Percentiles rank a stretch among this genome's conserved stretches.
These are phyloP conservation scores for Gnatocerus cornutus DNA, from an alignment of 2,888 invertebrate genomes.

Conservation along the genomic window DNA sequence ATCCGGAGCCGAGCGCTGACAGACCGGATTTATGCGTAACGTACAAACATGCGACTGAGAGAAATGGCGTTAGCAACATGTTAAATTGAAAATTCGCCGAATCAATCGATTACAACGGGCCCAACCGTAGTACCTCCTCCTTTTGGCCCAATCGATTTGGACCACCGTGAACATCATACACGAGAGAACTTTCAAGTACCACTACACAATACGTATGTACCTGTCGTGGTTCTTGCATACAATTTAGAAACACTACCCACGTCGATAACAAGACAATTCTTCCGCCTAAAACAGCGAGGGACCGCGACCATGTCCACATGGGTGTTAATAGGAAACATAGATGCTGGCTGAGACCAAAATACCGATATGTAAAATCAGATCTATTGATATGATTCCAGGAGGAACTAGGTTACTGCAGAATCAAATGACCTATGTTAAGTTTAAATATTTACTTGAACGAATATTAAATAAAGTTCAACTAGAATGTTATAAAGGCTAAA, in stretches of 20 bases:
- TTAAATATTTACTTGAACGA: no score
- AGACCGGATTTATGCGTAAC: constrained; percentile 56
- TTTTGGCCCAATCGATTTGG: constrained; percentile 46
- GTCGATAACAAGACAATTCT: constrained; percentile 12
- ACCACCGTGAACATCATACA: constrained; percentile 60
- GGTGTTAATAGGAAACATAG: no score
- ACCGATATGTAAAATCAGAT: no score
- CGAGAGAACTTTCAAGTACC: constrained; percentile 51
- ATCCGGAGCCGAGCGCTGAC: constrained; percentile 42
- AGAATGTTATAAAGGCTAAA: no score
- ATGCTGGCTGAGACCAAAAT: no score
- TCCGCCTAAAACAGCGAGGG: neutral
- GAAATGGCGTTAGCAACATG: constrained; percentile 60
- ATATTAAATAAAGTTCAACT: no score
- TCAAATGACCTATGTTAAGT: no score
- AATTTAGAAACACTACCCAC: constrained; percentile 48
- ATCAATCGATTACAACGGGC: constrained; percentile 61
- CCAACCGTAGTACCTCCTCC: constrained; percentile 58
- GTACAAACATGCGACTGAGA: constrained; percentile 57
- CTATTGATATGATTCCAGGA: no score
- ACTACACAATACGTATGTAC: constrained; percentile 47
- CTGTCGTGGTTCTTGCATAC: constrained; percentile 49
- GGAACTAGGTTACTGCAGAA: no score
- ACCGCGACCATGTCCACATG: no score
- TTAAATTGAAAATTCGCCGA: constrained; percentile 64